These are phyloP conservation scores for Sitobion miscanthi DNA, from an alignment of 1,140 invertebrate species.

Conservation along the genomic window DNA sequence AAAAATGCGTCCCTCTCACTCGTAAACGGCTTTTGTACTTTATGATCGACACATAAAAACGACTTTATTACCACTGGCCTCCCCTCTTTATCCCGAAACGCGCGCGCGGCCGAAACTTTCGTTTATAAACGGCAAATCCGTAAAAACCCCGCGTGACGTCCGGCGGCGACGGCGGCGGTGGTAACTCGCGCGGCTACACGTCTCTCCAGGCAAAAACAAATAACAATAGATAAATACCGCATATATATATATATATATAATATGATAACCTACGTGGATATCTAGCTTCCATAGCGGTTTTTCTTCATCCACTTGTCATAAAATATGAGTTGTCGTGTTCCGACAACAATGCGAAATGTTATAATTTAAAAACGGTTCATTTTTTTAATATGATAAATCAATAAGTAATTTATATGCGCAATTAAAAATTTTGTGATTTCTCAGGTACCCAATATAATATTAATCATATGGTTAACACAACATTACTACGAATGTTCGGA, in stretches of 20 bases:
- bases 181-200: background rate
- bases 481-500: background rate
- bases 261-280: background rate
- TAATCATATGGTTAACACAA: background rate
- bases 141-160: slow-evolving; percentile 5
- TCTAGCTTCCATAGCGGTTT: background rate
- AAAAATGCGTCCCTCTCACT: slow-evolving; percentile 50
- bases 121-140: slow-evolving; percentile 31
- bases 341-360: background rate
- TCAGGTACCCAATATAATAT: background rate
- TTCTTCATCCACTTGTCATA: background rate
- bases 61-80: slow-evolving; percentile 53
- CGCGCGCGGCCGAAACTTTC: slow-evolving; percentile 22
- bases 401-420: background rate
- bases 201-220: background rate
- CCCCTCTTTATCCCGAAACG: slow-evolving; percentile 35
- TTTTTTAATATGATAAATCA: slow-evolving; percentile 1
- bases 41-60: slow-evolving; percentile 57
- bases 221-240: background rate
- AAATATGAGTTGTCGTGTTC: background rate
- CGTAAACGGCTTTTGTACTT: slow-evolving; percentile 57
- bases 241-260: too few relatives aligned
- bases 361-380: background rate
- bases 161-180: background rate
- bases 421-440: background rate